These are phyloP conservation scores for Automeris io DNA, from an alignment of 2,888 invertebrate genomes.

Conservation along the genomic window DNA sequence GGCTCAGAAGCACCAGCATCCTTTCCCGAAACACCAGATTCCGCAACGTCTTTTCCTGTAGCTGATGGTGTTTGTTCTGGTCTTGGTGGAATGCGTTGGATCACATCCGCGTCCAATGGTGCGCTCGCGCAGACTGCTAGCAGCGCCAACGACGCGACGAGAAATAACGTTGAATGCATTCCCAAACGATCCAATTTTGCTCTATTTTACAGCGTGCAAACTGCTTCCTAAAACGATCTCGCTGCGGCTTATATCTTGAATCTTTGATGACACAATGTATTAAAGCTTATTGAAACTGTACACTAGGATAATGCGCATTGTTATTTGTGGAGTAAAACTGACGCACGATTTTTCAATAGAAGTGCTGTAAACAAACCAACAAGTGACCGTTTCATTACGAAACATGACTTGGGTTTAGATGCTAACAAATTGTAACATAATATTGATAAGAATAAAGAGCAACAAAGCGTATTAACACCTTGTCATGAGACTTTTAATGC, in stretches of 20 bases:
- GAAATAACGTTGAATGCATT: conserved; percentile 65
- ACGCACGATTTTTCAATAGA: conserved; percentile 44
- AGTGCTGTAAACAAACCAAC: conserved; percentile 35
- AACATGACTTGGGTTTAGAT: conserved; percentile 33
- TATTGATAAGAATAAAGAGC: conserved; percentile 43
- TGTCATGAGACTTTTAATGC: conserved; percentile 23
- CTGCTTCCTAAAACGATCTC: conserved; percentile 20
- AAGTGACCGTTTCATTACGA: conserved; percentile 47
- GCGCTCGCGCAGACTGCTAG: conserved; percentile 58
- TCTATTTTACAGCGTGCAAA: conserved; percentile 29
- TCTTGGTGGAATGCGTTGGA: conserved; percentile 63
- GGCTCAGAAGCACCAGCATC: conserved; percentile 51
- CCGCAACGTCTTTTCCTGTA: conserved; percentile 59
- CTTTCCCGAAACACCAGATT: conserved; percentile 63
- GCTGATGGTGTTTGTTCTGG: conserved; percentile 61
- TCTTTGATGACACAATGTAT: conserved; percentile 48
- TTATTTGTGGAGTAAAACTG: conserved; percentile 48
- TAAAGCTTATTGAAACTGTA: conserved; percentile 43
- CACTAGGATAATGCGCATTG: conserved; percentile 41
- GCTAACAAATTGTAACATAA: conserved; percentile 49
- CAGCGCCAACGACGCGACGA: conserved; percentile 64
- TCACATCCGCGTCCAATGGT: conserved; percentile 52
- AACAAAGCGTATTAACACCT: conserved; percentile 39
- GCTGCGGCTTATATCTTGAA: conserved; percentile 41
- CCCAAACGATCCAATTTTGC: conserved; percentile 62